Evolutionary conservation across 2,888 invertebrate genomes (phyloP).

Genomic region (Catocala fraxini): DNA sequence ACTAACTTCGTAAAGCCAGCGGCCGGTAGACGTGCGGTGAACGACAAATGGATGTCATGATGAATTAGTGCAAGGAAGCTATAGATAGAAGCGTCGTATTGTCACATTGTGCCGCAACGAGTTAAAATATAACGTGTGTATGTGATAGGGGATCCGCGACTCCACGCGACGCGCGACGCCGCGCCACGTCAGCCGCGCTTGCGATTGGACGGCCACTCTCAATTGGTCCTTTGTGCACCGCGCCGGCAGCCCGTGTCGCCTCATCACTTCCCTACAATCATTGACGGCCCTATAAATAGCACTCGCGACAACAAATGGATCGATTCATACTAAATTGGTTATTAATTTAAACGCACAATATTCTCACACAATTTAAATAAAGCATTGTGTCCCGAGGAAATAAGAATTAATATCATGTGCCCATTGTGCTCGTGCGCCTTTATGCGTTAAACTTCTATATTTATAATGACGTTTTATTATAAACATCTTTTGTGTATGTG

Average conservation of each 20-base stretch:
- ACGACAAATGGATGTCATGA: background rate
- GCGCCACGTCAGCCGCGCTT: slow-evolving; percentile 55
- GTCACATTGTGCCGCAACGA: slow-evolving; percentile 27
- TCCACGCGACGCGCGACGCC: slow-evolving; percentile 46
- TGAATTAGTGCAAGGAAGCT: slow-evolving; percentile 5
- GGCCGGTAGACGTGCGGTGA: background rate
- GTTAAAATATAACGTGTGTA: slow-evolving; percentile 28
- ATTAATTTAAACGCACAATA: slow-evolving; percentile 55
- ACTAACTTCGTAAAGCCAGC: too few species aligned
- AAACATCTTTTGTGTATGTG: slow-evolving; percentile 31
- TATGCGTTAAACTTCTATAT: slow-evolving; percentile 31
- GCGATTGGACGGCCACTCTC: slow-evolving; percentile 69
- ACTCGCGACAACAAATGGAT: slow-evolving; percentile 65
- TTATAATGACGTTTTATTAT: slow-evolving; percentile 38
- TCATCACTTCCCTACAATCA: slow-evolving; percentile 67
- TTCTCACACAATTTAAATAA: slow-evolving; percentile 52
- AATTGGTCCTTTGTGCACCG: slow-evolving; percentile 76
- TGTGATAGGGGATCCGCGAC: slow-evolving; percentile 28
- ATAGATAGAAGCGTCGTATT: slow-evolving; percentile 10
- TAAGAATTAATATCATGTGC: slow-evolving; percentile 43
- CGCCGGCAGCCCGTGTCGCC: slow-evolving; percentile 57
- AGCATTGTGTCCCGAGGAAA: slow-evolving; percentile 40
- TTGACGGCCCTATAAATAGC: slow-evolving; percentile 72
- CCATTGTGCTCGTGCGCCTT: slow-evolving; percentile 27
- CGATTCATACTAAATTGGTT: slow-evolving; percentile 68